These are phyloP conservation scores for Metopia argyrocephala DNA, from an alignment of 2,888 invertebrate species.

Conservation along the genomic window DNA sequence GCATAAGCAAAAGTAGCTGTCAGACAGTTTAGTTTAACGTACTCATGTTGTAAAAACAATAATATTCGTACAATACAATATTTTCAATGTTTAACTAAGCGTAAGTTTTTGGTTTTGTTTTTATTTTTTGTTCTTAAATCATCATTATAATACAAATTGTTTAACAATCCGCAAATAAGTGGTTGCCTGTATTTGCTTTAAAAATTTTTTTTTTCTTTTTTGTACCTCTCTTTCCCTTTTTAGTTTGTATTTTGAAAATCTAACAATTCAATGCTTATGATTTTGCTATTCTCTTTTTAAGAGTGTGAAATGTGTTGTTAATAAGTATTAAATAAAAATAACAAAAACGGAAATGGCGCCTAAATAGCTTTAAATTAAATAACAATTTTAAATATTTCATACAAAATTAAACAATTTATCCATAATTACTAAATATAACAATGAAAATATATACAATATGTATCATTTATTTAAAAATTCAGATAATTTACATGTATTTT, in stretches of 20 bases:
- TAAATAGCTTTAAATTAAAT: constrained; percentile 37
- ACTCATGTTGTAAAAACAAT: constrained; percentile 2
- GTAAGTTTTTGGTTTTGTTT: constrained; percentile 49
- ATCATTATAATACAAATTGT: constrained; percentile 37
- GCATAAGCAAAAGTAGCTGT: constrained; percentile 35
- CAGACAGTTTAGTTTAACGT: constrained; percentile 50
- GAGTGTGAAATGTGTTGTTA: constrained; percentile 48
- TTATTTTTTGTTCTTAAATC: no score
- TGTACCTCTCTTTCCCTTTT: background rate
- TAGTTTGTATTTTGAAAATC: background rate
- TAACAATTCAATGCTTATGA: constrained; percentile 51
- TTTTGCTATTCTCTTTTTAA: constrained; percentile 21
- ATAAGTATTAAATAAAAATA: constrained; percentile 3
- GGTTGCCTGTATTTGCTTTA: constrained; percentile 32
- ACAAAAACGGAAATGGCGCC: constrained; percentile 59
- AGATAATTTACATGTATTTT: no score
- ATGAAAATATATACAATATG: no score
- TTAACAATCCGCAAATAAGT: constrained; percentile 56
- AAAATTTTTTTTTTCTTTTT: background rate
- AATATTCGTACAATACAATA: constrained; percentile 18
- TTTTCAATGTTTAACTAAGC: constrained; percentile 58
- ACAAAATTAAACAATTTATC: constrained; percentile 4
- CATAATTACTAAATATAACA: no score
- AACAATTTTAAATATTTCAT: background rate
- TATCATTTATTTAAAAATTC: no score